Conservation (phyloP, 2,113 vertebrate species). For the Uria aalge region DNA sequence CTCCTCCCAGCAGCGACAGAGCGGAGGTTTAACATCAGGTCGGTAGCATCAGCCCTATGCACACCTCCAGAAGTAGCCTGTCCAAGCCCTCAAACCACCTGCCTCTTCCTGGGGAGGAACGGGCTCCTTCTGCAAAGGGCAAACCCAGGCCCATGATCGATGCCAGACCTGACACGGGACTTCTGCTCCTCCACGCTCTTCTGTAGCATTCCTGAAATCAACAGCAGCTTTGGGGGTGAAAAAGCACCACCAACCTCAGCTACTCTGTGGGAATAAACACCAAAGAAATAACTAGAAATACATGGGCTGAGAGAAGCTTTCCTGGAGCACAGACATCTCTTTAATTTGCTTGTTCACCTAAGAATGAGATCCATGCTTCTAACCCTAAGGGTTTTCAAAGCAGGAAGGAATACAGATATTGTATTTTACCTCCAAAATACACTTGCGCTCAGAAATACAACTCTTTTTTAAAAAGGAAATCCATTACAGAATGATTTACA, state of each 20-base stretch:
- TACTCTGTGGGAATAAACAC: neutral
- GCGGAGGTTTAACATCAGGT: neutral
- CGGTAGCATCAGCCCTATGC: neutral
- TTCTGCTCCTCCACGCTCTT: neutral
- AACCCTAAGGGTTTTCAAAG: neutral
- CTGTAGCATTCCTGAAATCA: neutral
- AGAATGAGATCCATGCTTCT: neutral
- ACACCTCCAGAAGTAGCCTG: neutral
- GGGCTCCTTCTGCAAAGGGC: neutral
- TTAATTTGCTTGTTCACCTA: neutral
- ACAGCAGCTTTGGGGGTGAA: neutral
- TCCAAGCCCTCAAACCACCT: neutral
- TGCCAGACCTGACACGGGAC: accelerated
- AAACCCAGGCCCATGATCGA: neutral
- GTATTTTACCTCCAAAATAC: neutral
- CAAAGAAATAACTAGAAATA: neutral
- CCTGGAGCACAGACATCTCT: neutral
- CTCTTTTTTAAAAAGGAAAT: neutral
- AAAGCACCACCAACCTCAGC: neutral
- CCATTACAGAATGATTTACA: conserved; percentile 32
- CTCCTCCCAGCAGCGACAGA: neutral
- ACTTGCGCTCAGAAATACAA: neutral
- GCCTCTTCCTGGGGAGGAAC: neutral
- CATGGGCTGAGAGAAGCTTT: neutral
- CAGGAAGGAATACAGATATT: neutral